These are phyloP conservation scores for Pseudorhiza aurosa DNA, from an alignment of 30 jellyfish, hydroid and myxozoan genomes.

Conservation along the genomic window DNA sequence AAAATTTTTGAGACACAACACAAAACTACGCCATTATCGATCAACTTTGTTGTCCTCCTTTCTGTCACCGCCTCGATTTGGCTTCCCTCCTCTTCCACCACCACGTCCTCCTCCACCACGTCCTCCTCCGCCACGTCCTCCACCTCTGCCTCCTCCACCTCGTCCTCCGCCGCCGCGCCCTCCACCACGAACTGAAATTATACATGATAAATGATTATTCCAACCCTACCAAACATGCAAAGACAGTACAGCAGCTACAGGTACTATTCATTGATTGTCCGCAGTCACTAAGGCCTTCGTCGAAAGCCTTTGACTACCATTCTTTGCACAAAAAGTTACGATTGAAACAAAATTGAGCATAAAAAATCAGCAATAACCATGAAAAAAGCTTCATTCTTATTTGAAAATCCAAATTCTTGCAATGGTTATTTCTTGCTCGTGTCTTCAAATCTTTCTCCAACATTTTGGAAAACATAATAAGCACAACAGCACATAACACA, in stretches of 20 bases:
- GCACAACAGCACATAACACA: no score
- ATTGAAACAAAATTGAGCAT: no score
- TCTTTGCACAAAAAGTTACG: no score
- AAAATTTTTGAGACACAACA: not conserved
- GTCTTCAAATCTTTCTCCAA: no score
- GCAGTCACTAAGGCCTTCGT: not conserved
- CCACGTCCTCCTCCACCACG: constrained; percentile 74
- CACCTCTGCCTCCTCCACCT: constrained; percentile 69
- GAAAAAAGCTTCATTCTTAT: no score
- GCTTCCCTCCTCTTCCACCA: constrained; percentile 78
- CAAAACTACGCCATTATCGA: constrained; percentile 13
- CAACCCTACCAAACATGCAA: no score
- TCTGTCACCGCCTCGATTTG: constrained; percentile 85
- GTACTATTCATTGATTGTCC: not conserved
- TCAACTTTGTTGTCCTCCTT: constrained; percentile 67
- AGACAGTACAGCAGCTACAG: no score
- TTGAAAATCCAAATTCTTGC: no score
- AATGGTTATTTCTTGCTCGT: no score
- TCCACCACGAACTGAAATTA: constrained; percentile 54
- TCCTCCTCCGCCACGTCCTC: constrained; percentile 31
- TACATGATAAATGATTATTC: not conserved
- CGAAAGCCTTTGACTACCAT: no score
- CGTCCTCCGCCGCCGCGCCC: constrained; percentile 33
- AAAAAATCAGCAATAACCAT: no score
- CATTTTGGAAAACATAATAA: no score